Conservation (phyloP, 2,888 invertebrate genomes). For the Tyria jacobaeae region DNA sequence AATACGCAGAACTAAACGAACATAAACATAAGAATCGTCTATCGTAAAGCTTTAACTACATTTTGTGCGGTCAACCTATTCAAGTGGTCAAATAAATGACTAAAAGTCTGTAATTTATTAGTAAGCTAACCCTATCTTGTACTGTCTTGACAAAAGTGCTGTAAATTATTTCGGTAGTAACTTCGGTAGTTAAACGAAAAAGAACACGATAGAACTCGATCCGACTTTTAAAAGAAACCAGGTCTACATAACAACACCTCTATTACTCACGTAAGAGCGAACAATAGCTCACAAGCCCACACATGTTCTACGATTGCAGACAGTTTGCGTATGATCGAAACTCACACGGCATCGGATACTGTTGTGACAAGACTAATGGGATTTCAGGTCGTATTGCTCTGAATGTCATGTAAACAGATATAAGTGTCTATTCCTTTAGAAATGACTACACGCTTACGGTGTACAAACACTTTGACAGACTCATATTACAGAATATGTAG, state of each 20-base stretch:
- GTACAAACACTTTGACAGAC: background rate
- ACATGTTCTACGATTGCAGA: constrained; percentile 67
- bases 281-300: constrained; percentile 64
- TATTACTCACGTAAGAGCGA: constrained; percentile 61
- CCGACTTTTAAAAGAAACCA: background rate
- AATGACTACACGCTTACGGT: background rate
- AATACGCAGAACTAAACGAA: no score
- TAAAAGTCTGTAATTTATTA: background rate
- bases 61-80: no score
- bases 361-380: constrained; percentile 30
- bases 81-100: no score
- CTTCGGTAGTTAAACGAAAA: background rate
- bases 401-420: background rate
- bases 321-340: constrained; percentile 52
- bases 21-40: no score
- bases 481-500: background rate
- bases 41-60: no score
- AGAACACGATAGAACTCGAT: background rate
- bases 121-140: background rate
- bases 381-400: background rate
- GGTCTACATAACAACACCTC: background rate
- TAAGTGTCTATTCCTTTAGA: background rate
- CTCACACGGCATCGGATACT: constrained; percentile 42
- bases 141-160: background rate
- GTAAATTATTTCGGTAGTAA: background rate